These are phyloP conservation scores for Melangyna quadrimaculata DNA, from an alignment of 2,888 invertebrate species.

Conservation along the genomic window DNA sequence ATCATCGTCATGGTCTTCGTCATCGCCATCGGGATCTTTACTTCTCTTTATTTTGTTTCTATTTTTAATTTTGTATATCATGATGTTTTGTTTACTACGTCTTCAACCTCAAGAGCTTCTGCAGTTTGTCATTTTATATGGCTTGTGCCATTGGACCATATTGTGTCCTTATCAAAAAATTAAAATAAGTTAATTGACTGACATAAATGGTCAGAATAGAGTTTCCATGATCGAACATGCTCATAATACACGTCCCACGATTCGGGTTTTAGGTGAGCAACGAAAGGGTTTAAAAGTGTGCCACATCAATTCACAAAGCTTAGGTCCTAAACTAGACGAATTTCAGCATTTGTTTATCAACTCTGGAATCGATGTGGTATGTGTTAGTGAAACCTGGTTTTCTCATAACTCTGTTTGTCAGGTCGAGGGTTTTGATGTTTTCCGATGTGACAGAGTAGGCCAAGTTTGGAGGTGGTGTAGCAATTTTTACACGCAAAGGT, in stretches of 20 bases:
- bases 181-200: neutral
- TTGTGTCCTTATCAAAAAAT: neutral
- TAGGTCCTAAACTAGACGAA: too few species aligned
- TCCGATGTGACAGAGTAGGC: neutral
- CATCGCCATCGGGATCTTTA: neutral
- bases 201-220: neutral
- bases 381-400: neutral
- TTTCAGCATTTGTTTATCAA: neutral
- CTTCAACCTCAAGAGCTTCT: neutral
- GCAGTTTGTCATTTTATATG: neutral
- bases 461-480: neutral
- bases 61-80: neutral
- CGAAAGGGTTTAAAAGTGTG: neutral
- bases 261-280: neutral
- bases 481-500: neutral
- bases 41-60: too few species aligned
- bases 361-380: neutral
- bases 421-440: neutral
- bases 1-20: neutral
- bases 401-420: neutral
- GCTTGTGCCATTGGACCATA: neutral
- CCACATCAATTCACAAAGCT: too few species aligned
- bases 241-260: neutral
- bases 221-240: neutral
- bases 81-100: too few species aligned